Evolutionary conservation across 2,113 vertebrate species (phyloP), one percentile per base, ranked within the genome.

Genomic region (Ceratotherium simum): DNA sequence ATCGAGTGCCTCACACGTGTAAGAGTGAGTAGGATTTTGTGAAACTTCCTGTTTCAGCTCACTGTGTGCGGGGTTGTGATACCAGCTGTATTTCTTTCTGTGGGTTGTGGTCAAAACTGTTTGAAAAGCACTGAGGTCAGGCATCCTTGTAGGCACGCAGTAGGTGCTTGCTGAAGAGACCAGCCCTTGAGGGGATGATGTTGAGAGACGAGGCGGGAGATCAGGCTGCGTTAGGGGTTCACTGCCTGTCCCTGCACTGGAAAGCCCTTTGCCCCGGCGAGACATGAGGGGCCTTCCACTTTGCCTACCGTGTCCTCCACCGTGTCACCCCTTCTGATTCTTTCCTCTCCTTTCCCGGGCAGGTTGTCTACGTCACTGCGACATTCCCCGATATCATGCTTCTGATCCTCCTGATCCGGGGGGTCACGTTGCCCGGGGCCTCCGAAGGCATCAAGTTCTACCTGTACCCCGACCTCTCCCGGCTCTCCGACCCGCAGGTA

Each of bases 401-500:
- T 97, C 97, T 99, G 98, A 98, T 99, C 96, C 99, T 99, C 65
- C 98, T 99, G 51, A 98, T 99, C 29, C 99, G 99, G 98, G 99
- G 99, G 36, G 99, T 99, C 93, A 99, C 99, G 0, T 92, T 99
- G 79, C 99, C 99, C 0, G 99, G 99, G 9, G 99, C 99, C 23
- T 98, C 98, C 0, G 99, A 99, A 20, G 99, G 99, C 78, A 99
- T 99, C 98, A 99, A 99, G 96, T 99, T 99, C 99, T 99, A 99
- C 99, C 98, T 99, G 98, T 99, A 99, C 89, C 99, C 99, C 0
- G 99, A 99, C 96, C 99, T 99, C 27, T 99, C 99, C 33, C 99
- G 99, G 18, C 99, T 99, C 70, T 99, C 99, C 0, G 99, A 99
- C 98, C 99, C 99, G 51, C 99, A 99, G 99, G 99, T 99, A 99